Evolutionary conservation across 2,113 vertebrate species (phyloP).

Genomic region (Cinclus mexicanus): DNA sequence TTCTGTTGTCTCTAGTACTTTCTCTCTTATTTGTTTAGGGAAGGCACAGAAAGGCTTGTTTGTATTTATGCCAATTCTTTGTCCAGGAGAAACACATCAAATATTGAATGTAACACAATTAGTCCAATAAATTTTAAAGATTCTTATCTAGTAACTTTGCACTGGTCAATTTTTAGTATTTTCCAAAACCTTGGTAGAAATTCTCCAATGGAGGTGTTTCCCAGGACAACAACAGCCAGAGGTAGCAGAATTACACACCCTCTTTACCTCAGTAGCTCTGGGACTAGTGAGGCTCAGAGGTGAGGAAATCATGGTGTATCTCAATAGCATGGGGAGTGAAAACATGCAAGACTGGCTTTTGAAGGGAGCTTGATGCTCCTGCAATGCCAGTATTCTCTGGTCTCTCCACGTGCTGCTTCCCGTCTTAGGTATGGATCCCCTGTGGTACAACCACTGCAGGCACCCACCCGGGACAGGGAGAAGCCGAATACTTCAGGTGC

Average conservation of each 20-base stretch:
- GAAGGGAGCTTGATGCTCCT: neutral
- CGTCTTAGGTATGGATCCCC: rapidly evolving
- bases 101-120: constrained; percentile 94
- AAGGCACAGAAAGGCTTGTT: constrained; percentile 81
- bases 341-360: neutral
- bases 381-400: rapidly evolving
- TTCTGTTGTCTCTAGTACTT: constrained; percentile 79
- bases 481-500: rapidly evolving
- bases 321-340: rapidly evolving
- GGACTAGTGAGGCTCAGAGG: neutral
- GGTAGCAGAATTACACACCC: neutral
- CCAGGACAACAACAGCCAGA: neutral
- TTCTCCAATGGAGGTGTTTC: neutral
- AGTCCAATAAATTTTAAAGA: constrained; percentile 94
- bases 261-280: neutral
- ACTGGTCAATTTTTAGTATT: neutral
- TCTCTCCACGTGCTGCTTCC: neutral
- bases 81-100: constrained; percentile 84
- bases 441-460: rapidly evolving
- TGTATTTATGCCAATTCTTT: constrained; percentile 88
- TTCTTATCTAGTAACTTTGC: constrained; percentile 80
- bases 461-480: neutral
- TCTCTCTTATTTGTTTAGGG: constrained; percentile 77
- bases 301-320: neutral
- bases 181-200: neutral